Evolutionary conservation across 2,113 vertebrate species (phyloP).

Genomic region (Plestiodon gilberti): DNA sequence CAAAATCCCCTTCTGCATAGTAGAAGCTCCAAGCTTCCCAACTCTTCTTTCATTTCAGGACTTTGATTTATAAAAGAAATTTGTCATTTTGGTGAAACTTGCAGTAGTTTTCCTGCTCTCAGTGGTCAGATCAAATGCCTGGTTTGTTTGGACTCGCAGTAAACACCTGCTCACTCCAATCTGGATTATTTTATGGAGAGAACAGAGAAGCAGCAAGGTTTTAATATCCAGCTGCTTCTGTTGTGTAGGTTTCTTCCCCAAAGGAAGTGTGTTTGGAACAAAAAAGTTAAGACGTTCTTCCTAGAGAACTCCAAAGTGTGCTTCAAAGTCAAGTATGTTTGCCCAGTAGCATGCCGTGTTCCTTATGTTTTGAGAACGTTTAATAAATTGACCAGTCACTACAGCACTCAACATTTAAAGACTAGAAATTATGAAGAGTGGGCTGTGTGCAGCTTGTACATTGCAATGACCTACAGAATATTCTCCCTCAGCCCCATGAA

Average conservation of each 20-base stretch:
- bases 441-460: too few species aligned
- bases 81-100: background rate
- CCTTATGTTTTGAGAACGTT: slow-evolving; percentile 14
- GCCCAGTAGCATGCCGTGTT: background rate
- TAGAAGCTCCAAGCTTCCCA: background rate
- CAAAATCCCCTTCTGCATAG: background rate
- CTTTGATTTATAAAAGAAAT: background rate
- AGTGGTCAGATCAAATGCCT: background rate
- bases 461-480: background rate
- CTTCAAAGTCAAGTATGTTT: background rate
- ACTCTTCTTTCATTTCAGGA: background rate
- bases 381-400: background rate
- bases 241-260: background rate
- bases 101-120: background rate
- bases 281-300: slow-evolving; percentile 2
- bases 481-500: too few species aligned
- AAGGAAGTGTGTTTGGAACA: background rate
- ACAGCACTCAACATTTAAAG: slow-evolving; percentile 24
- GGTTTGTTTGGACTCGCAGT: slow-evolving; percentile 32
- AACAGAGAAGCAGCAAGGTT: background rate
- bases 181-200: slow-evolving; percentile 24
- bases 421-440: background rate
- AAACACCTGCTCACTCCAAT: slow-evolving; percentile 16
- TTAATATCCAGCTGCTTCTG: background rate
- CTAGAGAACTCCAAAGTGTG: background rate